These are phyloP conservation scores for Ecliptopera silaceata DNA, from an alignment of 2,888 invertebrate species.

Conservation along the genomic window DNA sequence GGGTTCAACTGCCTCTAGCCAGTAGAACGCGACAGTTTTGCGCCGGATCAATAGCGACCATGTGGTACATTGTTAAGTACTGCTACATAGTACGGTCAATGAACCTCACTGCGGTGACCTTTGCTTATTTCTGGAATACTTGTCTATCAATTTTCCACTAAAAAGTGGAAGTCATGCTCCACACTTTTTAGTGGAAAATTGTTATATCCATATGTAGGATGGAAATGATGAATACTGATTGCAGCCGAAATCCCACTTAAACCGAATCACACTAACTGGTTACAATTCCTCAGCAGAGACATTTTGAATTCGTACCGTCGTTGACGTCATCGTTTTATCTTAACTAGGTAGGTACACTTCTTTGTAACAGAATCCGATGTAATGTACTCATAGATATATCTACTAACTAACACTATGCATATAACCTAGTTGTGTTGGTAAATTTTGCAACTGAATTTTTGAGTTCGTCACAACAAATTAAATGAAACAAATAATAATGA, in stretches of 20 bases:
- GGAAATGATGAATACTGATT: not conserved
- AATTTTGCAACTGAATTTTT: no score
- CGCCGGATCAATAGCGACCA: slow-evolving; percentile 44
- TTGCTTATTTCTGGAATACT: slow-evolving; percentile 28
- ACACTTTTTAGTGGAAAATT: no score
- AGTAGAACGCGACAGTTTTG: slow-evolving; percentile 33
- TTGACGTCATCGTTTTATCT: no score
- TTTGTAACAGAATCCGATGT: no score
- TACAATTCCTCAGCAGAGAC: not conserved
- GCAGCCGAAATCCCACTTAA: not conserved
- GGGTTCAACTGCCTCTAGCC: slow-evolving; percentile 15
- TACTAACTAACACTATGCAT: no score
- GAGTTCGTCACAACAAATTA: no score
- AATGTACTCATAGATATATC: no score
- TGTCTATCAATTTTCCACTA: slow-evolving; percentile 5
- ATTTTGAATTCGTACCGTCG: not conserved
- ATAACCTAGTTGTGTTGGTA: no score
- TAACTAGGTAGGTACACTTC: no score
- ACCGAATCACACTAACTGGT: not conserved
- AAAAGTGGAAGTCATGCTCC: no score
- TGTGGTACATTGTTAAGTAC: slow-evolving; percentile 29
- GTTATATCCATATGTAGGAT: no score
- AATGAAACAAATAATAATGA: no score
- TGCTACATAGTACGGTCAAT: slow-evolving; percentile 40
- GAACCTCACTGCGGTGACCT: slow-evolving; percentile 43